These are phyloP conservation scores for Diorhabda elongata DNA, from an alignment of 1,140 invertebrate genomes.

Conservation along the genomic window DNA sequence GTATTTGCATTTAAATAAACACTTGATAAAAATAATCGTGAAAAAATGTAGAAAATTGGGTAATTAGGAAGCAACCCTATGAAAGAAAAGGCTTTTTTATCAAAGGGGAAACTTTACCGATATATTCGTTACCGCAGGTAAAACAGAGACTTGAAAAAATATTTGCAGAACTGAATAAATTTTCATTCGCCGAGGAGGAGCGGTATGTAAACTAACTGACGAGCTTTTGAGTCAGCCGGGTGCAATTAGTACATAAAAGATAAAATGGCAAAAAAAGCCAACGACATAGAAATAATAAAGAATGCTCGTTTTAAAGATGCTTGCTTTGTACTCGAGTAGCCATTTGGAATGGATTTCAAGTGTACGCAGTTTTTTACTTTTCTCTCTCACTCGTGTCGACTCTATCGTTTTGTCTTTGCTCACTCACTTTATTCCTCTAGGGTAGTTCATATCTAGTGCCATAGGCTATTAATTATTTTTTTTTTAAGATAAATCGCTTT, in stretches of 20 bases:
- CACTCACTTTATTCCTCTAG: conserved; percentile 6
- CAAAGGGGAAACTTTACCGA: background rate
- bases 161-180: conserved; percentile 11
- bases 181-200: conserved; percentile 9
- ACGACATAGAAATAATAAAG: conserved; percentile 36
- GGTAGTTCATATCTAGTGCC: background rate
- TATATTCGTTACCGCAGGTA: conserved; percentile 3
- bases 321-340: conserved; percentile 23
- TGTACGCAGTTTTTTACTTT: conserved; percentile 26
- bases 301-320: conserved; percentile 34
- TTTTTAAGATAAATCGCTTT: too few species aligned
- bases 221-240: conserved; percentile 28
- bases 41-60: background rate
- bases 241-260: conserved; percentile 34
- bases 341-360: conserved; percentile 23
- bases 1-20: background rate
- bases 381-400: conserved; percentile 7
- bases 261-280: conserved; percentile 34
- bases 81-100: background rate
- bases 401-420: conserved; percentile 14
- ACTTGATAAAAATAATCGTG: background rate
- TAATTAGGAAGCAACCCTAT: background rate
- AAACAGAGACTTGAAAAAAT: conserved; percentile 13
- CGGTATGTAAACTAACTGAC: conserved; percentile 28
- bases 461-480: background rate